A percentile compares a stretch with the other conserved stretches of the same genome.
phyloP scores from a whole-genome alignment of 2,113 vertebrate species.

The Silurus asotus region DNA sequence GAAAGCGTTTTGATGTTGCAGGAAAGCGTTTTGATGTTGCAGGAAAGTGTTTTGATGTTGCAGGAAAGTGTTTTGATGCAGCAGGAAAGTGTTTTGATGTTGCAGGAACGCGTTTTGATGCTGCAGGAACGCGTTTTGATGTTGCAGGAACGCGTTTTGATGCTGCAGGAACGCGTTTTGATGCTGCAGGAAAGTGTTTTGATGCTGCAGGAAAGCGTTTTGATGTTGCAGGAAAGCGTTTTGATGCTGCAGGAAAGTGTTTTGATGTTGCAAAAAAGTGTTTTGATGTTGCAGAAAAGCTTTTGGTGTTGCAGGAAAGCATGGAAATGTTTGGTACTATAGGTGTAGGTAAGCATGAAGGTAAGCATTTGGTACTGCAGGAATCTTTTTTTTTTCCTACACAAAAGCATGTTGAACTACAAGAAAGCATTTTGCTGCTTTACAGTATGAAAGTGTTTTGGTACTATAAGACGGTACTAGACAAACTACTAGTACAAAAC shows the following conservation, averaged over 20 bases:
- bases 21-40: too few relatives aligned
- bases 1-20: background rate
- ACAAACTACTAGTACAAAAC: too few relatives aligned
- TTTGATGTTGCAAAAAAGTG: background rate
- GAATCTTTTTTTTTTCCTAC: background rate
- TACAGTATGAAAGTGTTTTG: too few relatives aligned
- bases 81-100: background rate
- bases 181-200: fast-evolving
- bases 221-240: background rate
- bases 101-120: background rate
- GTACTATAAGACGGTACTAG: too few relatives aligned
- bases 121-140: background rate
- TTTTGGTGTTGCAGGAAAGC: too few relatives aligned
- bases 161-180: background rate
- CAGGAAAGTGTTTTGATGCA: background rate
- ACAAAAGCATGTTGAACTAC: background rate
- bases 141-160: background rate
- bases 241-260: background rate
- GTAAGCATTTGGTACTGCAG: too few relatives aligned
- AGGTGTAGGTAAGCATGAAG: too few relatives aligned
- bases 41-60: background rate
- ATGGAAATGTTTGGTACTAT: too few relatives aligned
- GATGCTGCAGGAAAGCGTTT: background rate
- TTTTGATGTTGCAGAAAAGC: background rate
- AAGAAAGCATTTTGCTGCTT: background rate